Conservation (phyloP, 1,140 invertebrate genomes). For the Pectinophora gossypiella region DNA sequence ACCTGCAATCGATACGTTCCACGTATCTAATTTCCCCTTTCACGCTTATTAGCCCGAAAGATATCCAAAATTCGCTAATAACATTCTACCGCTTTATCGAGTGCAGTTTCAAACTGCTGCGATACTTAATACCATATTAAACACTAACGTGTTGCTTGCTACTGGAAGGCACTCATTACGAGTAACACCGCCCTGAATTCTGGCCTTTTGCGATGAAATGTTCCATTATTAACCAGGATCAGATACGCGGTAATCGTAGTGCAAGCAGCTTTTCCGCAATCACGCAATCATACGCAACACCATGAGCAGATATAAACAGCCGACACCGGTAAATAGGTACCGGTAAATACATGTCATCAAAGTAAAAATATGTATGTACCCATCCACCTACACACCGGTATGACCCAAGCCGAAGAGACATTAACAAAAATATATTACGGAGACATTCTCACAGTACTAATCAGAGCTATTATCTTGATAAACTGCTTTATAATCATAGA, state of each 20-base stretch:
- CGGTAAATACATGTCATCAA: too few relatives aligned
- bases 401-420: too few relatives aligned
- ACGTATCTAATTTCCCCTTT: slow-evolving; percentile 43
- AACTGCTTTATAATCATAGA: slow-evolving; percentile 59
- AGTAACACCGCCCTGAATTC: slow-evolving; percentile 31
- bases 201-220: slow-evolving; percentile 43
- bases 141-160: slow-evolving; percentile 36
- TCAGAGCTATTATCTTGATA: slow-evolving; percentile 47
- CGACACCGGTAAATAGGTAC: neutral
- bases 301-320: slow-evolving; percentile 6
- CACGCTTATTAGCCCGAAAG: slow-evolving; percentile 36
- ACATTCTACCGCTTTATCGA: slow-evolving; percentile 31
- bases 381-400: neutral
- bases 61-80: slow-evolving; percentile 47
- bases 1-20: slow-evolving; percentile 33
- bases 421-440: slow-evolving; percentile 21
- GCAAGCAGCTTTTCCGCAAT: slow-evolving; percentile 35
- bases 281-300: slow-evolving; percentile 26
- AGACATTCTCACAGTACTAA: slow-evolving; percentile 38
- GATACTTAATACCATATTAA: slow-evolving; percentile 37
- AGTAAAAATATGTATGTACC: too few relatives aligned
- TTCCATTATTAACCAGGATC: slow-evolving; percentile 47
- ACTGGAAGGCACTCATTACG: slow-evolving; percentile 41
- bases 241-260: slow-evolving; percentile 39
- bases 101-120: slow-evolving; percentile 26